Evolutionary conservation across 1,140 invertebrate genomes (phyloP).

Genomic region (Meloidogyne hapla): DNA sequence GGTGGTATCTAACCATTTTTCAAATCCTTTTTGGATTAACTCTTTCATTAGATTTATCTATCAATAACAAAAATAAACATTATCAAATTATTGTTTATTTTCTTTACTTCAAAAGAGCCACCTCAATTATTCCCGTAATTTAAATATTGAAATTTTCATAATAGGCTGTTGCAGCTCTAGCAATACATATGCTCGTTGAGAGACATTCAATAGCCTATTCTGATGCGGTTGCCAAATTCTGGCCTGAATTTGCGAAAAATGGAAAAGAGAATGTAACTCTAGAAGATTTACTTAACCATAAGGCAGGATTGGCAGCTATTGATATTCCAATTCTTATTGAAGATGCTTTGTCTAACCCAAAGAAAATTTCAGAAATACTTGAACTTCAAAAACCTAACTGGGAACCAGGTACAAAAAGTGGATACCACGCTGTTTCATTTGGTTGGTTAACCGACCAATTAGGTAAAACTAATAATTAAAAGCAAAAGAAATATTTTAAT

Average conservation of each 20-base stretch:
- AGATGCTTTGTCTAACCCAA: slow-evolving; percentile 28
- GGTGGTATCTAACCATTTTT: too few species aligned
- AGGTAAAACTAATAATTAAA: too few species aligned
- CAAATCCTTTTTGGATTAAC: not conserved
- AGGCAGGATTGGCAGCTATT: slow-evolving; percentile 52
- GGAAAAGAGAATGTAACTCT: slow-evolving; percentile 66
- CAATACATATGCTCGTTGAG: slow-evolving; percentile 65
- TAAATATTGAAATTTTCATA: not conserved
- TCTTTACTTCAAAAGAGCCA: too few species aligned
- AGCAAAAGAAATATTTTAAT: not conserved
- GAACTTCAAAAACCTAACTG: slow-evolving; percentile 57
- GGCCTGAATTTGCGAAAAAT: slow-evolving; percentile 67
- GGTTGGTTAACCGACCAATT: slow-evolving; percentile 66
- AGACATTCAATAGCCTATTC: slow-evolving; percentile 64
- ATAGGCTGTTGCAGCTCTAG: slow-evolving; percentile 64
- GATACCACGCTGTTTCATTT: slow-evolving; percentile 65
- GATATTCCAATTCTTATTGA: slow-evolving; percentile 30
- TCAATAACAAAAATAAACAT: too few species aligned
- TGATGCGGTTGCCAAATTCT: slow-evolving; percentile 64
- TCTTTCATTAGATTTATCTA: too few species aligned
- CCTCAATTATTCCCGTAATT: not conserved
- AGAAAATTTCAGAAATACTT: slow-evolving; percentile 47
- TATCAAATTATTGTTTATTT: too few species aligned
- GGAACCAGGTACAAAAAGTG: slow-evolving; percentile 57
- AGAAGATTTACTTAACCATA: slow-evolving; percentile 64